Conservation (phyloP, 2,888 invertebrate species). For the Pegoplata infirma region DNA sequence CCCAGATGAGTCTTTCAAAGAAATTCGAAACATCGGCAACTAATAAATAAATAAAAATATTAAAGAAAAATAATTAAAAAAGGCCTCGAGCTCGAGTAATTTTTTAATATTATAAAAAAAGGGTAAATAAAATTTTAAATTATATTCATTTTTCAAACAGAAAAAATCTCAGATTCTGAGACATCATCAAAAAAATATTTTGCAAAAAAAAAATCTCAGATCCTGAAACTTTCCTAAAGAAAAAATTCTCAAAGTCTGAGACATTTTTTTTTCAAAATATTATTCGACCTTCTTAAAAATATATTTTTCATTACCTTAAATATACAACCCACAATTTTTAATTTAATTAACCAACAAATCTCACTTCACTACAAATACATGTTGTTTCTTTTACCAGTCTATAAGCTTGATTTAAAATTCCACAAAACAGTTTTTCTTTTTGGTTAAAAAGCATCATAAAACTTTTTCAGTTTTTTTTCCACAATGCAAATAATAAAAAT, state of each 20-base stretch:
- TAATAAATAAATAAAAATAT: too few relatives aligned
- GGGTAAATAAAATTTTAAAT: too few relatives aligned
- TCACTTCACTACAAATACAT: background rate
- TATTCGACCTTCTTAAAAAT: background rate
- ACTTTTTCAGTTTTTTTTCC: background rate
- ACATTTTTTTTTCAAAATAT: background rate
- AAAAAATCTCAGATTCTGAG: background rate
- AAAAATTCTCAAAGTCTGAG: too few relatives aligned
- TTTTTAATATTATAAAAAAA: too few relatives aligned
- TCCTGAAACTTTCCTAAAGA: too few relatives aligned
- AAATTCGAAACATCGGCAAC: too few relatives aligned
- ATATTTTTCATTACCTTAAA: background rate
- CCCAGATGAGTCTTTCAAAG: too few relatives aligned
- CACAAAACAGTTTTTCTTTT: slow-evolving; percentile 3
- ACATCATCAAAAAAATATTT: background rate
- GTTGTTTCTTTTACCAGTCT: background rate
- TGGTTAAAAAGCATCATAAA: background rate
- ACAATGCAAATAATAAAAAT: slow-evolving; percentile 1
- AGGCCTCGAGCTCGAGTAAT: too few relatives aligned
- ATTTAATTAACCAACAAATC: too few relatives aligned
- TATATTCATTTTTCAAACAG: too few relatives aligned
- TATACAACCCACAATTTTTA: background rate
- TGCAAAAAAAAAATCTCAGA: background rate
- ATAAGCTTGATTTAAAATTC: slow-evolving; percentile 11
- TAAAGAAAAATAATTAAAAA: too few relatives aligned